Conservation (phyloP, 2,113 vertebrate genomes). For the Sander vitreus region DNA sequence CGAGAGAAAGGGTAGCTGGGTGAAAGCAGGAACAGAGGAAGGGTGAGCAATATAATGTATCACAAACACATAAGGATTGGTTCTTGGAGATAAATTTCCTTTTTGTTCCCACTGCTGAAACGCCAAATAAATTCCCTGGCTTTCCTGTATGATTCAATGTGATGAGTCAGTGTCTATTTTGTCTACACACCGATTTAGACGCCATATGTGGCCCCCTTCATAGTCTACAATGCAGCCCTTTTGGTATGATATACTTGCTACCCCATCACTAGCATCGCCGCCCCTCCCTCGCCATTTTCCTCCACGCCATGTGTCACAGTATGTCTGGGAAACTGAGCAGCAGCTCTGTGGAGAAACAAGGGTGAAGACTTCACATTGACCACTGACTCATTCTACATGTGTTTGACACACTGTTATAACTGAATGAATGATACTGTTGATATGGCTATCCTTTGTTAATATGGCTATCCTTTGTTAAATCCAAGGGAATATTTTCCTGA, state of each 20-base stretch:
- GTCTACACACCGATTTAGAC: constrained; percentile 54
- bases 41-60: constrained; percentile 1
- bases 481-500: background rate
- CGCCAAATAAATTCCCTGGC: constrained; percentile 10
- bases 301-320: constrained; percentile 61
- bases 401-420: constrained; percentile 16
- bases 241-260: constrained; percentile 35
- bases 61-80: constrained; percentile 26
- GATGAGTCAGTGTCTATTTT: constrained; percentile 66
- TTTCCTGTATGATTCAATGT: constrained; percentile 44
- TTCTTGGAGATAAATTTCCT: constrained; percentile 24
- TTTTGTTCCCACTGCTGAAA: constrained; percentile 15
- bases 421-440: constrained; percentile 31
- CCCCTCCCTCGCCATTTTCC: constrained; percentile 51
- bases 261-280: constrained; percentile 1
- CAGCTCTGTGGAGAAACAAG: constrained; percentile 1
- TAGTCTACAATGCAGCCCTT: constrained; percentile 25
- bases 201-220: constrained; percentile 33
- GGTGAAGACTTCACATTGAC: constrained; percentile 24
- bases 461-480: constrained; percentile 9
- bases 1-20: constrained; percentile 2
- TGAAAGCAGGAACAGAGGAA: constrained; percentile 22
- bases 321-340: constrained; percentile 47
- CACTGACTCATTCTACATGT: constrained; percentile 52
- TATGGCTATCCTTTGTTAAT: constrained; percentile 23